A percentile compares a stretch with the other conserved stretches of the same genome.
These are phyloP conservation scores for Montipora efflorescens DNA, from an alignment of 64 coral and sea anemone genomes.

Conservation along the genomic window DNA sequence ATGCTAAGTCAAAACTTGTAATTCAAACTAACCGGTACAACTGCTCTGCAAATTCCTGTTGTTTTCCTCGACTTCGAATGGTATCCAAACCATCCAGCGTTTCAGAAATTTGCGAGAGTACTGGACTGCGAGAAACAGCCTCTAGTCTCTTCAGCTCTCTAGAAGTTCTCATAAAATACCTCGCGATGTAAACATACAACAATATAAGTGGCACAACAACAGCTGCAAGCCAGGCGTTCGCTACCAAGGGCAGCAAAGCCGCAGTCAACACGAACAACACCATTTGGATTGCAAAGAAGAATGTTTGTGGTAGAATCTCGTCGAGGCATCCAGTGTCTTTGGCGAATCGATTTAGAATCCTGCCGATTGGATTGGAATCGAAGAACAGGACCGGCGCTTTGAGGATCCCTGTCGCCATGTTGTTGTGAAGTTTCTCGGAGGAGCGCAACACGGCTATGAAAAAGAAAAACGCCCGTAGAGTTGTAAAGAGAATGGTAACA, in stretches of 20 bases:
- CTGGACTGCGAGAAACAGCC: slow-evolving; percentile 51
- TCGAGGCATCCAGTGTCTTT: slow-evolving; percentile 73
- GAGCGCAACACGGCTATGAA: slow-evolving; percentile 38
- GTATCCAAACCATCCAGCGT: slow-evolving; percentile 62
- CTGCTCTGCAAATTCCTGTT: slow-evolving; percentile 38
- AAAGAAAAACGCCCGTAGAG: not conserved
- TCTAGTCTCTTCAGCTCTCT: slow-evolving; percentile 72
- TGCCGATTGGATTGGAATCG: slow-evolving; percentile 66
- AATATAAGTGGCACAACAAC: slow-evolving; percentile 38
- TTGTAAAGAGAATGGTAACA: slow-evolving; percentile 21
- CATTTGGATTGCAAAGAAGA: slow-evolving; percentile 34
- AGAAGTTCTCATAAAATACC: slow-evolving; percentile 46
- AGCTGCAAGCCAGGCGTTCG: slow-evolving; percentile 60
- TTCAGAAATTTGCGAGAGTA: slow-evolving; percentile 62
- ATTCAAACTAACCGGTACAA: slow-evolving; percentile 14
- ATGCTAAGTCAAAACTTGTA: too few species aligned
- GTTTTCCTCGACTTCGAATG: slow-evolving; percentile 50
- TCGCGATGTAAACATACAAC: slow-evolving; percentile 23
- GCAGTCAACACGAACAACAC: slow-evolving; percentile 58
- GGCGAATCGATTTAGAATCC: slow-evolving; percentile 81
- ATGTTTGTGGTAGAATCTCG: slow-evolving; percentile 56
- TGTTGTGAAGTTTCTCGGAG: slow-evolving; percentile 68
- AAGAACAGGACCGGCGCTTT: slow-evolving; percentile 68
- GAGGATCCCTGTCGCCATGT: slow-evolving; percentile 57
- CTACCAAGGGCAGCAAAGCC: slow-evolving; percentile 17